Base-by-base conservation (phyloP, 1,140 invertebrate genomes). In the Bombus confusus region DNA sequence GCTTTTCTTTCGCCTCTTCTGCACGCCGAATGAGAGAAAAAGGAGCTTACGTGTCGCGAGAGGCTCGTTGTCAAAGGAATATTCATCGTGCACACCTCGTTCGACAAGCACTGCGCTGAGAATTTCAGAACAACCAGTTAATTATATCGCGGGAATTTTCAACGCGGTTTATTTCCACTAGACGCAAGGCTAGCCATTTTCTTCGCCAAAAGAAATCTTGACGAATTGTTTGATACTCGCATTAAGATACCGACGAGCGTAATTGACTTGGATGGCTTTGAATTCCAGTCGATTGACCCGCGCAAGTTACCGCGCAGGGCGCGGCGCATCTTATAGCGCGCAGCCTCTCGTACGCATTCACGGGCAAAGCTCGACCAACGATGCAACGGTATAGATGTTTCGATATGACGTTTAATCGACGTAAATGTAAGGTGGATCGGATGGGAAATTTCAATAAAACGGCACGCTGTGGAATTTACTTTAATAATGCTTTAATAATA, bases 401-500 rank as follows among this genome's bases (percentile, higher is more conserved):
- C 12, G 0, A 18, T 22, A 2, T 8, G 18, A 52, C 47, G 28
- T 28, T 8, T 3, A 10, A 43, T 43, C 18, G 31, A 18, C 12
- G 15, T 22, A 43, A 34, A 74, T 22, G 0, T 52, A 22, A 22
- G 5, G 47, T 8, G 18, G 47, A 52, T 52, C 47, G 47, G 0
- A 2, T 0, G 47, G 47, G 0, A 52, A 52, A 22, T 52, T 22
- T 52, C 47, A 0, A 22, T 52, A 0, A 47, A 5, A 43, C 4
- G 3, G 4, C 59, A 37, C 28, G 43, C 34, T 34, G 28, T 28
- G 47, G n/a, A 25, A 41, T 57, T 78, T 41, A 47, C 43, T 84
- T 79, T 79, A 84, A 62, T 47, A 71, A 79, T 57, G 52, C 47
- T 79, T 79, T n/a, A 72, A 84, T 34, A 47, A 68, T n/a, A 57